Percentiles rank a stretch among this genome's conserved stretches.
Conservation (phyloP, 2,113 vertebrate species). For the Pholis gunnellus region DNA sequence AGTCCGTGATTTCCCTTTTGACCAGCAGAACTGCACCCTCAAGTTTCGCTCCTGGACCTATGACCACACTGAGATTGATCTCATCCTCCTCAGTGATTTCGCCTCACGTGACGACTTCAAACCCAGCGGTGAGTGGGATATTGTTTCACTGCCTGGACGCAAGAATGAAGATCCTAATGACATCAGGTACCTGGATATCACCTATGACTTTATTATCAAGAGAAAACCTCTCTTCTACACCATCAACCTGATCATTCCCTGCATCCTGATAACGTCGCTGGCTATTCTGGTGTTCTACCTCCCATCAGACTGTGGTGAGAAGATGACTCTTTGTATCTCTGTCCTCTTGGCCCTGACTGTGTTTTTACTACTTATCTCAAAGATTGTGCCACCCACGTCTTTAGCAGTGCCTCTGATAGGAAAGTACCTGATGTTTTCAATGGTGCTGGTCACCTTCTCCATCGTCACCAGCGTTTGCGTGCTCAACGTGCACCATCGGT, state of each 20-base stretch:
- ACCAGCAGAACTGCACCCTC: constrained; percentile 89
- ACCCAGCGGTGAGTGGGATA: constrained; percentile 88
- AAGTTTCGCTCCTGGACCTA: constrained; percentile 89
- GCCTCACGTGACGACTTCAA: constrained; percentile 87
- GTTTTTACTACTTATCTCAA: constrained; percentile 88
- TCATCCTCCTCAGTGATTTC: constrained; percentile 84
- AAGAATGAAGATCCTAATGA: constrained; percentile 87
- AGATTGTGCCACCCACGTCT: constrained; percentile 87
- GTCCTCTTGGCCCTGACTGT: constrained; percentile 87
- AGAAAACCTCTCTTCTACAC: constrained; percentile 88
- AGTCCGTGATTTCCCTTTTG: constrained; percentile 87
- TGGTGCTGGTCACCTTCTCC: constrained; percentile 88
- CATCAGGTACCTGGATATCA: constrained; percentile 85
- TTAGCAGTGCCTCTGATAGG: constrained; percentile 87
- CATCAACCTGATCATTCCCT: constrained; percentile 87
- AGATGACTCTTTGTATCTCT: constrained; percentile 87
- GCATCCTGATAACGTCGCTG: constrained; percentile 86
- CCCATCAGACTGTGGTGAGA: constrained; percentile 87
- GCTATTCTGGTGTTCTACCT: constrained; percentile 89
- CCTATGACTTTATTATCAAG: constrained; percentile 88
- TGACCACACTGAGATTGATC: constrained; percentile 87
- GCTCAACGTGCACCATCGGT: constrained; percentile 86
- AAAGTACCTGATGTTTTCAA: constrained; percentile 88
- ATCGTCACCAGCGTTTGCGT: constrained; percentile 88
- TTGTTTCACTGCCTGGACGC: constrained; percentile 85